These are phyloP conservation scores for Hydrochoerus hydrochaeris DNA, from an alignment of 2,113 vertebrate genomes.

Conservation along the genomic window DNA sequence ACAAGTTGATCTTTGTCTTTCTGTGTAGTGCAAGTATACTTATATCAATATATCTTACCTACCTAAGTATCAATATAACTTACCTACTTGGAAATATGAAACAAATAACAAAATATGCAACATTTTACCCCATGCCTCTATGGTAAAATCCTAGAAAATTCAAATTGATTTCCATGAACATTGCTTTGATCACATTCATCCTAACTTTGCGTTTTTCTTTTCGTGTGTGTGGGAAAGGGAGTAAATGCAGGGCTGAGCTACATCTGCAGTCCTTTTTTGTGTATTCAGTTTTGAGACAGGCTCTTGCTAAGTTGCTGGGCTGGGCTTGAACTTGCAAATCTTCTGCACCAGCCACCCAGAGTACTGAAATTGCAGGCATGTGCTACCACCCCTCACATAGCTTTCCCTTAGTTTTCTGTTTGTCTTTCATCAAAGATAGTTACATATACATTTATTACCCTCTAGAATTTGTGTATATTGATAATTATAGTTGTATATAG, in stretches of 20 bases:
- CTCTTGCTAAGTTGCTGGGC: neutral
- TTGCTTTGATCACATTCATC: neutral
- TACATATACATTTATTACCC: neutral
- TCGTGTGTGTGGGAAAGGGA: neutral
- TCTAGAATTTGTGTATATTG: neutral
- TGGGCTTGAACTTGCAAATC: neutral
- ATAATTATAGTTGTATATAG: neutral
- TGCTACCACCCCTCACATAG: neutral
- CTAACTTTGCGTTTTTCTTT: neutral
- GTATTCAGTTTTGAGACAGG: neutral
- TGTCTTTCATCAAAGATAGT: neutral
- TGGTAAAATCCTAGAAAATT: neutral
- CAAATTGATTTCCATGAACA: neutral
- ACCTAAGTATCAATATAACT: neutral
- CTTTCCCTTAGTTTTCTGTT: neutral
- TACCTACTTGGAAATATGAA: constrained; percentile 43
- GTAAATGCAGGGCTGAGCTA: neutral
- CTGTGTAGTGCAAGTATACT: neutral
- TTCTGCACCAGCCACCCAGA: neutral
- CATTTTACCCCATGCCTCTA: neutral
- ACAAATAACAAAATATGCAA: neutral
- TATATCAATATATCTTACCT: no score
- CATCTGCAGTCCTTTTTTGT: neutral
- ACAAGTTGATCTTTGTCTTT: neutral
- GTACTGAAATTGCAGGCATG: neutral